Conservation (phyloP, 2,888 invertebrate species). For the Synanthedon tipuliformis region DNA sequence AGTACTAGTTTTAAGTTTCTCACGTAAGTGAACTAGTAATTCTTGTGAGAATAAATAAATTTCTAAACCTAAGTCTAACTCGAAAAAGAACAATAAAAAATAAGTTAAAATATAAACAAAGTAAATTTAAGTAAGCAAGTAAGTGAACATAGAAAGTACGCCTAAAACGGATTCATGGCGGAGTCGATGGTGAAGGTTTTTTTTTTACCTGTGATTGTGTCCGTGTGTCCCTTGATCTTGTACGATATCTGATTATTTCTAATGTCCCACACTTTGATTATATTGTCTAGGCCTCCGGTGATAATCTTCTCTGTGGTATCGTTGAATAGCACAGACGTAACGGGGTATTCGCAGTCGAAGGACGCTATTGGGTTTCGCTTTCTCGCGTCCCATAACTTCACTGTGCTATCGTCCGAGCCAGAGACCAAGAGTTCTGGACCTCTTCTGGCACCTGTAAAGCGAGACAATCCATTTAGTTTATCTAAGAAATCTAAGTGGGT, state of each 20-base stretch:
- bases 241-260: conserved; percentile 88
- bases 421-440: conserved; percentile 93
- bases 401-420: conserved; percentile 94
- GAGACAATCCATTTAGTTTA: no score
- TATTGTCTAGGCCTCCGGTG: conserved; percentile 96
- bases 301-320: conserved; percentile 96
- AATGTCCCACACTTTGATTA: conserved; percentile 97
- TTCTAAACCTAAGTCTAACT: no score
- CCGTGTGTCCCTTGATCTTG: conserved; percentile 91
- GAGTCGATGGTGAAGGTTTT: no score
- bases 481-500: no score
- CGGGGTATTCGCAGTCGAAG: conserved; percentile 79
- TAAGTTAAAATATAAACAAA: no score
- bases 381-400: conserved; percentile 93
- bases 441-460: conserved; percentile 77
- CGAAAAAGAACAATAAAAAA: no score
- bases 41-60: no score
- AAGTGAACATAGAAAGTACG: no score
- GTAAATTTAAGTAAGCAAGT: no score
- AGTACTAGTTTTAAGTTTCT: no score
- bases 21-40: no score
- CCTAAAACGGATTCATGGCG: no score
- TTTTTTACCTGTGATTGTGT: conserved; percentile 84
- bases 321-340: conserved; percentile 91
- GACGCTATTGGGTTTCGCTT: conserved; percentile 83